phyloP scores from a whole-genome alignment of 2,113 vertebrate genomes.

The Atractosteus spatula region DNA sequence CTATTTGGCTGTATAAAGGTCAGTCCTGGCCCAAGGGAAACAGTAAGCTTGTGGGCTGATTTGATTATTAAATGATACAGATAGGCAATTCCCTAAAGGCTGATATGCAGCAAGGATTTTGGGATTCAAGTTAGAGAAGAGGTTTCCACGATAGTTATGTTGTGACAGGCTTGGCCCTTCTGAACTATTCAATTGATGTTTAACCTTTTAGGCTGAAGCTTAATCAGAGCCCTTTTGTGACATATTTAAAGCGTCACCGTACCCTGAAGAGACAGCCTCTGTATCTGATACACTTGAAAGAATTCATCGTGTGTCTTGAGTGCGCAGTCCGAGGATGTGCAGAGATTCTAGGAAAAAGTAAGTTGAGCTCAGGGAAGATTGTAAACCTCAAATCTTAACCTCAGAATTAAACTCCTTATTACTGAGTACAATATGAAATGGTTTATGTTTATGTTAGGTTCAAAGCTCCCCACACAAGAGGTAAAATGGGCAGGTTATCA shows the following conservation, averaged over 20 bases:
- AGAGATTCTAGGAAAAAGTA: too few relatives aligned
- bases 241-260: neutral
- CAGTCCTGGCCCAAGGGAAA: slow-evolving; percentile 28
- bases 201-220: slow-evolving; percentile 3
- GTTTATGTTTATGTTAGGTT: too few relatives aligned
- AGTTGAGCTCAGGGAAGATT: too few relatives aligned
- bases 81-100: slow-evolving; percentile 12
- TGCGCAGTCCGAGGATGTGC: too few relatives aligned
- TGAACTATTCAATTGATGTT: neutral
- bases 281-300: neutral
- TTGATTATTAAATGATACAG: slow-evolving; percentile 24
- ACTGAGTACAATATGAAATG: too few relatives aligned
- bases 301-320: neutral
- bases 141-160: neutral
- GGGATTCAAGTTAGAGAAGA: neutral
- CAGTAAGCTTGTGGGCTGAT: slow-evolving; percentile 19
- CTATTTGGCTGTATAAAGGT: slow-evolving; percentile 31
- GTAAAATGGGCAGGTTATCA: too few relatives aligned
- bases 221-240: neutral
- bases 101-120: neutral
- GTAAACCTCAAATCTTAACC: too few relatives aligned
- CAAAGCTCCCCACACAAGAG: too few relatives aligned
- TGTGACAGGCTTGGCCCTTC: neutral
- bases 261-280: neutral
- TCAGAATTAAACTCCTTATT: too few relatives aligned